Conservation (phyloP, 2,113 vertebrate species). For the Ellobius talpinus region DNA sequence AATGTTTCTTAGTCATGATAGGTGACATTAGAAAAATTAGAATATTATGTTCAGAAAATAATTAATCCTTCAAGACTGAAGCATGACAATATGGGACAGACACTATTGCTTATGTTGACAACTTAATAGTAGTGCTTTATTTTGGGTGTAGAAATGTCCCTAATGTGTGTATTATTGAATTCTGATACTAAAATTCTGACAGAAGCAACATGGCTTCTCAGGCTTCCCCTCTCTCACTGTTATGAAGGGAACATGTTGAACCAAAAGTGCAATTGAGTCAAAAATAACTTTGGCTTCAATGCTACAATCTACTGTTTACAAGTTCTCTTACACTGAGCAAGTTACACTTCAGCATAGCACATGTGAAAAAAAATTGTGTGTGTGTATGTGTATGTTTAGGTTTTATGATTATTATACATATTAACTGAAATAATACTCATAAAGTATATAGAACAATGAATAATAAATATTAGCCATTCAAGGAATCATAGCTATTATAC, state of each 20-base stretch:
- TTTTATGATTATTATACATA: neutral
- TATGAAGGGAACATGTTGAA: neutral
- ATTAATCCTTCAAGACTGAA: neutral
- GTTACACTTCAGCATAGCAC: neutral
- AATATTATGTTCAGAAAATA: neutral
- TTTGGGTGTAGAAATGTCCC: neutral
- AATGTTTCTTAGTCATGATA: neutral
- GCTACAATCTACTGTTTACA: neutral
- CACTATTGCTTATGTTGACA: neutral
- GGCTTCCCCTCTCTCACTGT: neutral
- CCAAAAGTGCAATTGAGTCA: neutral
- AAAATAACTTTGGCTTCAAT: neutral
- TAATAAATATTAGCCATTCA: conserved; percentile 20
- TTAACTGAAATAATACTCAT: conserved; percentile 31
- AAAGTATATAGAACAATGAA: neutral
- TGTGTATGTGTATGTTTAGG: neutral
- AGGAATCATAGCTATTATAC: conserved; percentile 32
- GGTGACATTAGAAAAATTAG: neutral
- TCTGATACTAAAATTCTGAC: neutral
- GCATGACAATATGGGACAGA: neutral
- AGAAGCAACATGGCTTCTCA: neutral
- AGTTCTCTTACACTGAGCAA: neutral
- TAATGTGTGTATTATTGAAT: neutral
- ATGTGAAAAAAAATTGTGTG: neutral
- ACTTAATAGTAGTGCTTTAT: neutral